Evolutionary conservation across 1,140 invertebrate species (phyloP), one percentile per base, ranked within the genome.

Genomic region (Gonioctena quinquepunctata): DNA sequence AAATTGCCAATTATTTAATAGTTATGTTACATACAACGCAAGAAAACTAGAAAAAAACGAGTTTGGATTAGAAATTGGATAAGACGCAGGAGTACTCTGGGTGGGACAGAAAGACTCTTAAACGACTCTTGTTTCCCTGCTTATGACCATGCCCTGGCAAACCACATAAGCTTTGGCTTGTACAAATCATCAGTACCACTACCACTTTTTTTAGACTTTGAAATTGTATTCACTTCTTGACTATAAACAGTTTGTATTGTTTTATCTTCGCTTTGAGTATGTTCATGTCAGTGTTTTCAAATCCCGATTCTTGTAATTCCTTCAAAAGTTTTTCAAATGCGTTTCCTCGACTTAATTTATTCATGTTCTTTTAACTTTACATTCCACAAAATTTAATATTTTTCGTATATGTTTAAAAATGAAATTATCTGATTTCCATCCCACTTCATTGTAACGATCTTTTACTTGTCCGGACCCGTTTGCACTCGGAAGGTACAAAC

Each of bases 141-240:
- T 64, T 2, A 61, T 26, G 5, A 50, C n/a, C 52, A 42, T 42
- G 11, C 60, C 49, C 18, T 23, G 11, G 7, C 50, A 65, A 70
- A 65, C 60, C 68, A 70, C 50, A 57, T 70, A 3, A 73, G 50
- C 11, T 80, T 72, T n/a, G 52, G 65, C 26, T 16, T 66, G 54
- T 66, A 66, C 7, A 66, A 25, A 42, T 66, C 52, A 11, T 77
- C 79, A 8, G 48, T 50, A 7, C 60, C 63, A 27, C 57, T 49
- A n/a, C 78, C 78, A 19, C 66, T 73, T 69, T 64, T 69, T 54
- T 54, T 60, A 3, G 75, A 77, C 1, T 77, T 49, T 50, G 54
- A 63, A 16, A 80, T 67, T 71, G 83, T 83, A 71, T 78, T 77
- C 28, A 22, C n/a, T 50, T 69, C 68, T 64, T 69, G 59, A 7